Evolutionary conservation across 2,113 vertebrate genomes (phyloP).

Genomic region (Sarotherodon lohbergeri): DNA sequence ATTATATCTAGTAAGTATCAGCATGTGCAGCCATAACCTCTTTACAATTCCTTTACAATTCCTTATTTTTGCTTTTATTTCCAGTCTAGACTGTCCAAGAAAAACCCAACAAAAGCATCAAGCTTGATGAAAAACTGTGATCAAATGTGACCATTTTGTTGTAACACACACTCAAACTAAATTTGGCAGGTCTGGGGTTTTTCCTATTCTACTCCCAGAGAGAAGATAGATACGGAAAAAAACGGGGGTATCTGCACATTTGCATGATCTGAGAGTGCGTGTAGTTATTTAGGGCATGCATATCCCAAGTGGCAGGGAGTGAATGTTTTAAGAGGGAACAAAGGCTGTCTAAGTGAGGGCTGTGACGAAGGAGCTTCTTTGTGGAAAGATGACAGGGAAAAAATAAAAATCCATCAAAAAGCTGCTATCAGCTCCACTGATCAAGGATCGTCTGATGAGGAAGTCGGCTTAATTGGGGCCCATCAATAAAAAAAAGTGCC

Average conservation of each 20-base stretch:
- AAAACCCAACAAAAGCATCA: background rate
- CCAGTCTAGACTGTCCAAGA: background rate
- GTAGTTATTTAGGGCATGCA: slow-evolving; percentile 35
- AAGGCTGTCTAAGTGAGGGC: slow-evolving; percentile 10
- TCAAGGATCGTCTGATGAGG: slow-evolving; percentile 36
- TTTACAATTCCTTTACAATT: background rate
- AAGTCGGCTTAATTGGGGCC: slow-evolving; percentile 45
- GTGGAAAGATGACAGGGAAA: slow-evolving; percentile 23
- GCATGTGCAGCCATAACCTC: background rate
- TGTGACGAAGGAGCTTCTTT: slow-evolving; percentile 25
- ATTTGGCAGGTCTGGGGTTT: background rate
- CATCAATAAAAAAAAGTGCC: slow-evolving; percentile 43
- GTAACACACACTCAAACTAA: background rate
- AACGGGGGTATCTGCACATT: background rate
- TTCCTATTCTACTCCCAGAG: background rate
- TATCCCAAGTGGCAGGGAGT: slow-evolving; percentile 6
- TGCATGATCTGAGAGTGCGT: slow-evolving; percentile 5
- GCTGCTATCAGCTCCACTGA: slow-evolving; percentile 48
- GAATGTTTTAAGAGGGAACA: slow-evolving; percentile 30
- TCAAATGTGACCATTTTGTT: background rate
- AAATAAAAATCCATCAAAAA: slow-evolving; percentile 29
- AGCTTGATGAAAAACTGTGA: background rate
- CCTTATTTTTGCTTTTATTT: background rate
- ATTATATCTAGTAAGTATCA: background rate
- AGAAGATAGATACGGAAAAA: background rate